phyloP scores from a whole-genome alignment of 1,140 invertebrate species.

The Thaumetopoea pityocampa region DNA sequence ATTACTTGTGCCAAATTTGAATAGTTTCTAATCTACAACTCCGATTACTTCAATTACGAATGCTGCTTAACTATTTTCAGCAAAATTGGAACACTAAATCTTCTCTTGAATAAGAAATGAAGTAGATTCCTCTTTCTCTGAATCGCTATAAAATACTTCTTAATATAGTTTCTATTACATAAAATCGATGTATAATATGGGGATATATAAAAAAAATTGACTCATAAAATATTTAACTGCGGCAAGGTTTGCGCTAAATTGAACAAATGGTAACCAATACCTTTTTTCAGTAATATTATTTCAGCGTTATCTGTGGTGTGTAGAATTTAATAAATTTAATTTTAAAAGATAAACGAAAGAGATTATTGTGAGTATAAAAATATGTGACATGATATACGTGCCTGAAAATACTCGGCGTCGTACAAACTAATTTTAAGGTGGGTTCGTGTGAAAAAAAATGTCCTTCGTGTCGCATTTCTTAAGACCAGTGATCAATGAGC shows the following conservation, averaged over 20 bases:
- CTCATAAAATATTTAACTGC: too few relatives aligned
- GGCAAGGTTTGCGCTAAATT: too few relatives aligned
- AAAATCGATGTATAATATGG: too few relatives aligned
- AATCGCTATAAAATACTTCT: background rate
- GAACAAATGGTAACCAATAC: too few relatives aligned
- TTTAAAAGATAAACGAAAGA: background rate
- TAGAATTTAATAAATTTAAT: conserved; percentile 1
- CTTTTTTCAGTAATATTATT: too few relatives aligned
- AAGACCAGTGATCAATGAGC: conserved; percentile 51
- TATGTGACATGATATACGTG: conserved; percentile 5
- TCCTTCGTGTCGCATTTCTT: conserved; percentile 51
- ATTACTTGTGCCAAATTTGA: too few relatives aligned
- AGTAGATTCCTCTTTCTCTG: conserved; percentile 1
- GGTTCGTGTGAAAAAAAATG: conserved; percentile 57
- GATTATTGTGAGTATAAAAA: background rate
- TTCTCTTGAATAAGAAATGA: conserved; percentile 3
- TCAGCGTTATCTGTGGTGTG: background rate
- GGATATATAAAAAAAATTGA: too few relatives aligned
- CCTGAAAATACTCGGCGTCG: conserved; percentile 4
- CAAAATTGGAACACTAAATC: conserved; percentile 1
- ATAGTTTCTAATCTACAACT: conserved; percentile 5
- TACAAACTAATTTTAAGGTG: conserved; percentile 15
- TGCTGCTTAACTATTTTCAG: conserved; percentile 2
- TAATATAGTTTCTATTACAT: conserved; percentile 8
- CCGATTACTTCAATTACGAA: conserved; percentile 1